These are phyloP conservation scores for Gryllus bimaculatus DNA, from an alignment of 1,140 invertebrate genomes.

Conservation along the genomic window DNA sequence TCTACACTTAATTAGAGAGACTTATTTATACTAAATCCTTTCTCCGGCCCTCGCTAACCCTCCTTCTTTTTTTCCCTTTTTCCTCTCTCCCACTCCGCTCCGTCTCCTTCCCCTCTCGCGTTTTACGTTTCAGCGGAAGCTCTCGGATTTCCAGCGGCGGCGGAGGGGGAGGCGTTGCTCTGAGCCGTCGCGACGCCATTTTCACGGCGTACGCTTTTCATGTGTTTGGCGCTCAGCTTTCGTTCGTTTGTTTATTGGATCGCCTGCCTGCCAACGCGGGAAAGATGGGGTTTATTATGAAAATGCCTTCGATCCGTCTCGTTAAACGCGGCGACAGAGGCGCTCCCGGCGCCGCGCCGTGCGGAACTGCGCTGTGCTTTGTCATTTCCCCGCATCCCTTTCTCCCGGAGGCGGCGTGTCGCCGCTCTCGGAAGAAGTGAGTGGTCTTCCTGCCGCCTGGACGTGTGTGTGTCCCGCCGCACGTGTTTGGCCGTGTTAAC, in stretches of 20 bases:
- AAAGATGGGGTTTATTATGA: background rate
- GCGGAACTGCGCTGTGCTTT: no score
- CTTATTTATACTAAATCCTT: background rate
- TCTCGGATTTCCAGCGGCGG: no score
- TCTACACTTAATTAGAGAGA: background rate
- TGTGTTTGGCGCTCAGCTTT: background rate
- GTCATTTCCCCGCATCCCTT: no score
- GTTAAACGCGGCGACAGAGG: background rate
- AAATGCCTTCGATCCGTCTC: background rate
- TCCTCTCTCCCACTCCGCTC: no score
- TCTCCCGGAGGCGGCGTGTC: no score
- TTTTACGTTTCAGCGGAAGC: no score
- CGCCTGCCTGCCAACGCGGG: background rate
- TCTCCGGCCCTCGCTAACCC: background rate
- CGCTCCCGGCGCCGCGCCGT: no score
- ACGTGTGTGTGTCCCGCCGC: no score
- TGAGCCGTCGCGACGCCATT: background rate
- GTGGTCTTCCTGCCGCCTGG: no score
- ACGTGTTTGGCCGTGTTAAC: no score
- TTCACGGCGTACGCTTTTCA: background rate
- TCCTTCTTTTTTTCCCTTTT: background rate
- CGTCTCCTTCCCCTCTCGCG: no score
- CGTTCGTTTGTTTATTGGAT: conserved; percentile 4
- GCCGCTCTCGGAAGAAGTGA: no score
- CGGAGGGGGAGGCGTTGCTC: background rate